Base-by-base conservation (phyloP, 2,888 invertebrate species). In the Macrosiphum euphorbiae region DNA sequence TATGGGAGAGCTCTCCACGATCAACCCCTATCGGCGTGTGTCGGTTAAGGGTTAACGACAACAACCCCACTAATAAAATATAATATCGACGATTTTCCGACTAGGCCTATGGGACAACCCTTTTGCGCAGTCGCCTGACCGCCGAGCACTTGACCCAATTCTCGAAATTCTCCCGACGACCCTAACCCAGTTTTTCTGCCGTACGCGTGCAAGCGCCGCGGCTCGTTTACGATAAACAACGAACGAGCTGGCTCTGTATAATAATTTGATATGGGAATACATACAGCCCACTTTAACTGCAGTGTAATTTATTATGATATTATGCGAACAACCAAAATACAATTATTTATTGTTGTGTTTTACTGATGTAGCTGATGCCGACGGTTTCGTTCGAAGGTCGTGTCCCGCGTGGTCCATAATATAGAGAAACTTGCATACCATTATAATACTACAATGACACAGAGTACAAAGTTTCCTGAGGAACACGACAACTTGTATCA, bases 121-220 rank as follows among this genome's bases (percentile, higher is more conserved):
- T 47, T 58, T 61, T 47, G 61, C 90, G 88, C 44, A 52, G n/a
- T 26, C 28, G 52, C 84, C 0, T 24, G 16, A 47, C 50, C 91
- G 52, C 41, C 90, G 50, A 35, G 84, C 91, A 91, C 91, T 91
- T 55, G 91, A 84, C 91, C 91, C 28, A 90, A 47, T 90, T 90
- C 61, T 44, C 58, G 67, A 90, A 90, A 90, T 47, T 67, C 90
- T n/a, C 35, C 35, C 78, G 50, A 88, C 90, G 90, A 61, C 90
- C 90, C 90, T 90, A 28, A 90, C 90, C 90, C 47, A 90, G 67
- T 90, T 90, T 58, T 47, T 47, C 44, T 4, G 86, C 11, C 28
- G 28, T 11, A 28, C 28, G 86, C 47, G 86, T 86, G 28, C 44
- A 28, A 86, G 26, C 85, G 44, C 85, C 44, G 26, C 13, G 85